Conservation (phyloP, 2,888 invertebrate genomes). For the Listrodromus nycthemerus region DNA sequence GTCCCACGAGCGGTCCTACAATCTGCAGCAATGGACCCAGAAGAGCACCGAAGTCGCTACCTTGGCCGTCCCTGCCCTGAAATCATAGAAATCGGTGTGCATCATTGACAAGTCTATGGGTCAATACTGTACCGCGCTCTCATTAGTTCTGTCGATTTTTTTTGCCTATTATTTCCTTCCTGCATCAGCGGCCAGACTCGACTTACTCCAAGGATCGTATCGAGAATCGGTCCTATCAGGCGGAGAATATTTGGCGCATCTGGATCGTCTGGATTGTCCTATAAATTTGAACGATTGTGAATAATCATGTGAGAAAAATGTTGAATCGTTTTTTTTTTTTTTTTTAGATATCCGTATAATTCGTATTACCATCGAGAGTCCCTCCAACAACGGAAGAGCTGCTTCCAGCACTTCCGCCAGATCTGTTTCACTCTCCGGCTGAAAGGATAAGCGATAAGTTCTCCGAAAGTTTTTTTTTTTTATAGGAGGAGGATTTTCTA, state of each 20-base stretch:
- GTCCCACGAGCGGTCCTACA: conserved; percentile 79
- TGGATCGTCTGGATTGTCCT: conserved; percentile 66
- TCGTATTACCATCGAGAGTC: conserved; percentile 78
- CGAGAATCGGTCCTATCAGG: conserved; percentile 73
- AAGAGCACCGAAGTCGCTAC: conserved; percentile 79
- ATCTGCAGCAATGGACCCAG: conserved; percentile 78
- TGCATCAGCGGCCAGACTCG: conserved; percentile 31
- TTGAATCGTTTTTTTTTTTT: neutral
- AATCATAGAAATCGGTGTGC: conserved; percentile 28
- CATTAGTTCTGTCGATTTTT: neutral
- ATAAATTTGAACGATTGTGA: neutral
- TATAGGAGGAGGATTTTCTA: too few relatives aligned
- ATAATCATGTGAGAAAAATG: neutral
- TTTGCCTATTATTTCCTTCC: neutral
- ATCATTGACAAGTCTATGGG: neutral
- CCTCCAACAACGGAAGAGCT: conserved; percentile 79
- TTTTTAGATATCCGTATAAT: neutral
- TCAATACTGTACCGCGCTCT: neutral
- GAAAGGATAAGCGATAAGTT: neutral
- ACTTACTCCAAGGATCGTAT: conserved; percentile 69
- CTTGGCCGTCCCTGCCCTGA: conserved; percentile 78
- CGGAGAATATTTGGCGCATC: conserved; percentile 71
- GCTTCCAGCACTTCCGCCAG: conserved; percentile 77
- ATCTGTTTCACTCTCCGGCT: conserved; percentile 81
- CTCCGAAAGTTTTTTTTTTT: neutral